phyloP scores from a whole-genome alignment of 2,113 vertebrate species.

The Suncus etruscus region DNA sequence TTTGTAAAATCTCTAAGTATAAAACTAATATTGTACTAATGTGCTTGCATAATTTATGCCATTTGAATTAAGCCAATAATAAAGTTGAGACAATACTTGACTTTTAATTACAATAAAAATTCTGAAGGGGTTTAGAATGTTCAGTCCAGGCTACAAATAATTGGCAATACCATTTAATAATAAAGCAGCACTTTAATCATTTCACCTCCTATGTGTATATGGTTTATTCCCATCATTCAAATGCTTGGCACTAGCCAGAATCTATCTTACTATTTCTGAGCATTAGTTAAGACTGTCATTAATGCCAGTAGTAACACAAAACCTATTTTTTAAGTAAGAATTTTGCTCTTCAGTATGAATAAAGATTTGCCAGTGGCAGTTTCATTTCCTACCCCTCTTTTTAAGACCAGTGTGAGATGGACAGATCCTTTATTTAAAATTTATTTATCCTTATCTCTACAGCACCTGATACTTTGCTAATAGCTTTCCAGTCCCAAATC shows the following conservation, averaged over 20 bases:
- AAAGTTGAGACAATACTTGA: conserved; percentile 70
- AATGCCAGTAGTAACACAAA: background rate
- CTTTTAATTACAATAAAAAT: conserved; percentile 65
- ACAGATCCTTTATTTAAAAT: conserved; percentile 68
- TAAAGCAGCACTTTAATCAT: conserved; percentile 58
- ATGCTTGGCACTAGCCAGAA: conserved; percentile 62
- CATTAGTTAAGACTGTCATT: conserved; percentile 59
- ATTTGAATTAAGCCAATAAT: conserved; percentile 70
- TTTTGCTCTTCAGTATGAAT: conserved; percentile 65
- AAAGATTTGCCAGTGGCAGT: conserved; percentile 66
- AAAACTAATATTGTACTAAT: conserved; percentile 61
- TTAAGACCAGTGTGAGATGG: conserved; percentile 32
- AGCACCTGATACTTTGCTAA: conserved; percentile 52
- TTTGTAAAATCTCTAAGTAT: conserved; percentile 56
- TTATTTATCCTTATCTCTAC: conserved; percentile 54
- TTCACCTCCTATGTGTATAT: background rate
- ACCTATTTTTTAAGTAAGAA: conserved; percentile 8
- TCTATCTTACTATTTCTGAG: background rate
- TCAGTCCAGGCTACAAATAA: conserved; percentile 46
- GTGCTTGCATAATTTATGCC: conserved; percentile 60
- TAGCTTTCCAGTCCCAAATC: conserved; percentile 62
- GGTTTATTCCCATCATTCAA: background rate
- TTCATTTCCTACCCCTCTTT: conserved; percentile 77
- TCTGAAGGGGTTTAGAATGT: conserved; percentile 53
- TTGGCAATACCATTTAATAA: conserved; percentile 45